Conservation (phyloP, 2,113 vertebrate species). For the Bothrops jararaca region DNA sequence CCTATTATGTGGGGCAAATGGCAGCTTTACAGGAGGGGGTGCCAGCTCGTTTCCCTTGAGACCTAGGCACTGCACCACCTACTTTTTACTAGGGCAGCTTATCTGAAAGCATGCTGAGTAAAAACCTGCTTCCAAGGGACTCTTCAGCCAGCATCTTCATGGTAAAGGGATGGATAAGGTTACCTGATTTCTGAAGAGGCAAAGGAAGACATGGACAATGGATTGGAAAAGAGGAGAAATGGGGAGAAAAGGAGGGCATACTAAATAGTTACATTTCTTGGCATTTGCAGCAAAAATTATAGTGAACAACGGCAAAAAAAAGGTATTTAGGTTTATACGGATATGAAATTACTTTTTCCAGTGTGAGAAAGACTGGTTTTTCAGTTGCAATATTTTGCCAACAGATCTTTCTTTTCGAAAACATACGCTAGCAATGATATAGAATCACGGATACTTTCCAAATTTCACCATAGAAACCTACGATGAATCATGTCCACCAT, state of each 20-base stretch:
- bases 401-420: neutral
- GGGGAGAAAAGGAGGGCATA: neutral
- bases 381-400: neutral
- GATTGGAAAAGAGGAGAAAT: neutral
- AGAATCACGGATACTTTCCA: neutral
- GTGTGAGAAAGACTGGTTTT: neutral
- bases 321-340: neutral
- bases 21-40: neutral
- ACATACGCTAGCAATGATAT: neutral
- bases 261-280: neutral
- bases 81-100: neutral
- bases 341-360: neutral
- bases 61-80: neutral
- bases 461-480: neutral
- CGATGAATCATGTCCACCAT: neutral
- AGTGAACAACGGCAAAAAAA: neutral
- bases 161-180: neutral
- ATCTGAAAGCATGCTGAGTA: neutral
- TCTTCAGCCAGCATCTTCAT: neutral
- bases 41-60: neutral
- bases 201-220: neutral
- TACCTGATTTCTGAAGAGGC: neutral
- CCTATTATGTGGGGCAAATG: neutral
- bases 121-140: no score
- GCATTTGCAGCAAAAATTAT: neutral